Conservation (phyloP, 2,888 invertebrate species). For the Caenorhabditis uteleia region DNA sequence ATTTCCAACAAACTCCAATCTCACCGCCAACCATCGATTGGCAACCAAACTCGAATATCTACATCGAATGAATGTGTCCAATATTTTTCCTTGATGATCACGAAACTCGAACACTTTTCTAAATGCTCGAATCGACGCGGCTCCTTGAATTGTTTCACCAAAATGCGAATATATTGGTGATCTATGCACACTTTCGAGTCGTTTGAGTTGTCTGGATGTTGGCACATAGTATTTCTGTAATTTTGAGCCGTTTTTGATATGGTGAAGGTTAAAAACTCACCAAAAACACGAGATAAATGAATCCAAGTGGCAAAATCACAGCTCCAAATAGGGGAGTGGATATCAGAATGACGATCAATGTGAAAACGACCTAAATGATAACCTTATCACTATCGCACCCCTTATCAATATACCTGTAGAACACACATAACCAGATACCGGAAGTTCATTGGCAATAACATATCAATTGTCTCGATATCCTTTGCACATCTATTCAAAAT, state of each 20-base stretch:
- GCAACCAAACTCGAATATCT: conserved; percentile 59
- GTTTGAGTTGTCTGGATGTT: conserved; percentile 81
- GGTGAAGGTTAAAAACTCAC: conserved; percentile 25
- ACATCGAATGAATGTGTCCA: conserved; percentile 49
- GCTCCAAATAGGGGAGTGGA: conserved; percentile 62
- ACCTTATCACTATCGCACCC: neutral
- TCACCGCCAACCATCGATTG: conserved; percentile 84
- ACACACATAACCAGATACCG: conserved; percentile 61
- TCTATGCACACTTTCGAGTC: conserved; percentile 59
- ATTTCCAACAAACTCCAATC: conserved; percentile 94
- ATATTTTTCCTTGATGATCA: conserved; percentile 19
- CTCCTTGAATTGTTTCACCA: conserved; percentile 72
- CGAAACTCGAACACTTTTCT: conserved; percentile 39
- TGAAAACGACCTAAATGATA: conserved; percentile 45
- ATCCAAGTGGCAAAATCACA: conserved; percentile 56
- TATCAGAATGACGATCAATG: conserved; percentile 59
- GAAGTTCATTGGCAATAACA: conserved; percentile 54
- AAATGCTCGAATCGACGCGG: conserved; percentile 70
- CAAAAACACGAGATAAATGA: conserved; percentile 55
- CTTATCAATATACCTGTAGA: conserved; percentile 30
- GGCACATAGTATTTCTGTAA: conserved; percentile 87
- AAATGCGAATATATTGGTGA: conserved; percentile 69
- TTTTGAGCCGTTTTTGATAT: neutral
- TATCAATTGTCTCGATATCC: conserved; percentile 63
- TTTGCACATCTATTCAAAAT: conserved; percentile 71